phyloP scores from a whole-genome alignment of 64 coral and sea anemone species.

The Stylophora pistillata region DNA sequence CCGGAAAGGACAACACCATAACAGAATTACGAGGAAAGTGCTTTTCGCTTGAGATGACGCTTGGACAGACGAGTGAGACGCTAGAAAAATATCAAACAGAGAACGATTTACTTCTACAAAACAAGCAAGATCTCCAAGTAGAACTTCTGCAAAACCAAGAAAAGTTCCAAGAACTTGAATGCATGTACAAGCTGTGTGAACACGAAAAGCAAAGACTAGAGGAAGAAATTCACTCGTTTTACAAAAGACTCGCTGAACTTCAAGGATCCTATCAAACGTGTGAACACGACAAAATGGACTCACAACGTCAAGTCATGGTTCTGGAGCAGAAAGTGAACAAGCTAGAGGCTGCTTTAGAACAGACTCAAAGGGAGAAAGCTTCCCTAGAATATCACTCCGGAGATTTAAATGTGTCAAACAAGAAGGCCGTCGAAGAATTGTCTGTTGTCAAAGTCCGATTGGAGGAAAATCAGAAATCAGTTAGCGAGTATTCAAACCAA shows the following conservation, averaged over 20 bases:
- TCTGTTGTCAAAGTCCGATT: conserved; percentile 59
- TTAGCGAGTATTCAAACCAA: conserved; percentile 24
- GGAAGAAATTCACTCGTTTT: conserved; percentile 82
- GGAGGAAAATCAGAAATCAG: conserved; percentile 64
- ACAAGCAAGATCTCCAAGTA: conserved; percentile 77
- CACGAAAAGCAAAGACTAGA: conserved; percentile 78
- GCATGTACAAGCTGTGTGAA: conserved; percentile 63
- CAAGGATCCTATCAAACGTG: conserved; percentile 82
- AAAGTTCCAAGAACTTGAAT: conserved; percentile 79
- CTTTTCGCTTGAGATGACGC: conserved; percentile 44
- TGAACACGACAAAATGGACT: conserved; percentile 88
- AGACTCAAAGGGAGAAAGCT: conserved; percentile 63
- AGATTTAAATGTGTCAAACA: conserved; percentile 67
- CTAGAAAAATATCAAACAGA: conserved; percentile 74
- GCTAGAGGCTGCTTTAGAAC: conserved; percentile 55
- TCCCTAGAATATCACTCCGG: conserved; percentile 64
- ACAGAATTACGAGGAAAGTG: conserved; percentile 60
- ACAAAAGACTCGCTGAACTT: conserved; percentile 82
- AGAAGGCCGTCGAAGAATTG: conserved; percentile 70
- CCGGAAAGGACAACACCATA: conserved; percentile 56
- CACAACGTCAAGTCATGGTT: conserved; percentile 74
- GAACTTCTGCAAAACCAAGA: conserved; percentile 66
- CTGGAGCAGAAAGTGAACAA: conserved; percentile 84
- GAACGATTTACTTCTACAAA: conserved; percentile 67
- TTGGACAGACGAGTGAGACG: conserved; percentile 52